These are phyloP conservation scores for Phlogophora meticulosa DNA, from an alignment of 2,888 invertebrate genomes.

Conservation along the genomic window DNA sequence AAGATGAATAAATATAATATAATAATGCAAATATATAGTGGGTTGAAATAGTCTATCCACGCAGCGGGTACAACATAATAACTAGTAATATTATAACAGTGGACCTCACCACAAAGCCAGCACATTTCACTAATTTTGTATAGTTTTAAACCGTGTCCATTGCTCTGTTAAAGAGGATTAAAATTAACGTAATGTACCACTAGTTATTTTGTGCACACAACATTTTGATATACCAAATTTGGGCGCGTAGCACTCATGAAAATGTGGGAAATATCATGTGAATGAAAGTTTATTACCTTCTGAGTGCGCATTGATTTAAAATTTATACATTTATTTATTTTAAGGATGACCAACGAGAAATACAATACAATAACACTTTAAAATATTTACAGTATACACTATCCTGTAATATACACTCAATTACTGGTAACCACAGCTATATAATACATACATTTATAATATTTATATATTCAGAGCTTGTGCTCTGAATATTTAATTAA, in stretches of 20 bases:
- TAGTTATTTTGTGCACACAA: slow-evolving; percentile 34
- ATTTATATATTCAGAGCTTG: too few species aligned
- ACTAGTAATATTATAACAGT: slow-evolving; percentile 21
- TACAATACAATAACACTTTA: too few species aligned
- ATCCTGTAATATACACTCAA: too few species aligned
- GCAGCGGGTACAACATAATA: slow-evolving; percentile 11
- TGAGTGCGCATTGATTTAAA: slow-evolving; percentile 18
- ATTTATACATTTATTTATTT: too few species aligned
- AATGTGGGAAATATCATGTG: slow-evolving; percentile 22
- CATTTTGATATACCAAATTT: slow-evolving; percentile 47
- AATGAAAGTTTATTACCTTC: slow-evolving; percentile 41
- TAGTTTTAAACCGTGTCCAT: slow-evolving; percentile 49
- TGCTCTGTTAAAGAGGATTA: slow-evolving; percentile 50
- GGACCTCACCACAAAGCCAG: slow-evolving; percentile 47
- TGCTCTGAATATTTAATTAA: too few species aligned
- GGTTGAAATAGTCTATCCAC: slow-evolving; percentile 2
- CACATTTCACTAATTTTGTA: slow-evolving; percentile 36
- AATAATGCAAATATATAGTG: background rate
- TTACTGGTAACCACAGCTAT: too few species aligned
- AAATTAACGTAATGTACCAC: slow-evolving; percentile 45
- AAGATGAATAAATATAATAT: too few species aligned
- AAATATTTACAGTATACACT: too few species aligned
- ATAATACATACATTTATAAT: too few species aligned
- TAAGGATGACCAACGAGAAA: too few species aligned
- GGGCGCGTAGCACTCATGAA: background rate